Evolutionary conservation across 2,113 vertebrate species (phyloP), one percentile per base, ranked within the genome.

Genomic region (Semicossyphus pulcher): DNA sequence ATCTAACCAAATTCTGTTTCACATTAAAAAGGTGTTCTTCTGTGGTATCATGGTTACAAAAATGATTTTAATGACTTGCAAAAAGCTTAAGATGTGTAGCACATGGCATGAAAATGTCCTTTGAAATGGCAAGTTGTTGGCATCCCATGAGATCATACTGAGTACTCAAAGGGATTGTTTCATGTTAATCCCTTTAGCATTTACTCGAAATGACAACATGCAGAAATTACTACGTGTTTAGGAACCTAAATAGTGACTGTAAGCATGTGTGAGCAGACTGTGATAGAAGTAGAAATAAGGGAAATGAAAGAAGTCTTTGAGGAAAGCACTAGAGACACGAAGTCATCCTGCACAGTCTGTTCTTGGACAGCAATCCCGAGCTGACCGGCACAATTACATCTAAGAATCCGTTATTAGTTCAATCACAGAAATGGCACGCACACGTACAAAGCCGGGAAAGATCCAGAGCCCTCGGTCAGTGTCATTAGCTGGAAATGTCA

Each of bases 401-500:
- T 3, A 28, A 67, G 69, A 76, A 74, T 68, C 26, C 11, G 7
- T 86, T 72, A 83, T 87, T 80, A 79, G 72, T 74, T 80, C 72
- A 44, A 59, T 84, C 54, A 63, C 41, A 53, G 47, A 68, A 76
- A 69, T 53, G 70, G 44, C 80, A 15, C 51, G 63, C 21, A 44
- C 69, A 26, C 11, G 56, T n/a, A 60, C 54, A 66, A 56, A 74
- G 51, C 28, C 25, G 4, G 10, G 34, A 28, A 58, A 79, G 52
- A 70, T 10, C 80, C 36, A 28, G 26, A 64, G 47, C 65, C 37
- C 23, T 84, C 47, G 20, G 81, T 72, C 57, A 47, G 76, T 66
- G 74, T 86, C 70, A 81, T 89, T 91, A 89, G 72, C 72, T 57
- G 47, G 59, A 89, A 90, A 87, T 88, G 90, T 90, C 83, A 85